These are phyloP conservation scores for Eclectus roratus DNA, from an alignment of 2,113 vertebrate species.

Conservation along the genomic window DNA sequence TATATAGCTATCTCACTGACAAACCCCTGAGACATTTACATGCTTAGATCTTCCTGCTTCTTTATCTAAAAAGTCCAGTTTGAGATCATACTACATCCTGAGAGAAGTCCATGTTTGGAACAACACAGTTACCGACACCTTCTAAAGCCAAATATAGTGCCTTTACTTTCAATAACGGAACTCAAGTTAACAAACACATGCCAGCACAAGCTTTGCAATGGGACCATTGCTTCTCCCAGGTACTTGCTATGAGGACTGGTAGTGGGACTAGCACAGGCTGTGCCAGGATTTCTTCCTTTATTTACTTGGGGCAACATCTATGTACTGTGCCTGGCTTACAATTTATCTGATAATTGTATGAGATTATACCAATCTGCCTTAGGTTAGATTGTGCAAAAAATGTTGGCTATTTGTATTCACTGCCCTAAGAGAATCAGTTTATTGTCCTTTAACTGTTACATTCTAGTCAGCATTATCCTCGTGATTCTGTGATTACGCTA, in stretches of 20 bases:
- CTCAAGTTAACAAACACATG: neutral
- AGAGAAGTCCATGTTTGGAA: neutral
- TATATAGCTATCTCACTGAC: neutral
- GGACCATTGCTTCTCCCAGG: neutral
- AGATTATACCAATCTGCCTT: neutral
- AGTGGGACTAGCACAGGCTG: neutral
- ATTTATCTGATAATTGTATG: neutral
- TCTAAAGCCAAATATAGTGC: neutral
- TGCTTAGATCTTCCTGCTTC: neutral
- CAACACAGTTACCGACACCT: neutral
- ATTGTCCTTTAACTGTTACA: neutral
- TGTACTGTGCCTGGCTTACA: neutral
- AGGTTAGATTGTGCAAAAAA: neutral
- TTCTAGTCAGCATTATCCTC: neutral
- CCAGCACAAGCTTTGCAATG: rapidly evolving
- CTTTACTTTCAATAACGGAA: neutral
- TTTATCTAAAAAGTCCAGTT: neutral
- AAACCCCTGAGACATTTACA: neutral
- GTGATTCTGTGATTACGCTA: neutral
- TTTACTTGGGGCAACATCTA: neutral
- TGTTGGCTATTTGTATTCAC: neutral
- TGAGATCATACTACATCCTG: neutral
- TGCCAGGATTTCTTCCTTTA: neutral
- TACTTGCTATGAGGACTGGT: rapidly evolving
- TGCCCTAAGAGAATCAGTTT: neutral